phyloP scores from a whole-genome alignment of 2,113 vertebrate genomes.

The Hypocryptadius cinnamomeus region DNA sequence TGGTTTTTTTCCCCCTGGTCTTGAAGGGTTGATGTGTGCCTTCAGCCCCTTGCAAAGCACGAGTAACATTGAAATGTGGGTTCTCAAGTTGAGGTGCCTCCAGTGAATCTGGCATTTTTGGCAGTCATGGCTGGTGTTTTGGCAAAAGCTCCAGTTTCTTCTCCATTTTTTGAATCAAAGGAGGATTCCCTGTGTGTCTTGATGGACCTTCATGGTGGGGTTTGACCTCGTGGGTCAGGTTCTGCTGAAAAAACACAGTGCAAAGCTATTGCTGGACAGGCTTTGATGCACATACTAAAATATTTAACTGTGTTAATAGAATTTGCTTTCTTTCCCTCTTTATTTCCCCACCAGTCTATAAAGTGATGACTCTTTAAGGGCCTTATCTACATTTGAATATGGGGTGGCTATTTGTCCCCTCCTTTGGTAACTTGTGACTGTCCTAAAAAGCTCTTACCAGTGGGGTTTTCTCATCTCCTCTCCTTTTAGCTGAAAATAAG shows the following conservation, averaged over 20 bases:
- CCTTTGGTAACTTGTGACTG: not conserved
- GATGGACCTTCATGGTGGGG: rapidly evolving
- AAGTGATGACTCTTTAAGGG: not conserved
- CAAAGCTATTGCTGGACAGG: not conserved
- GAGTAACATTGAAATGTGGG: not conserved
- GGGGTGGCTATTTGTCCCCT: not conserved
- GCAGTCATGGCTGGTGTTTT: rapidly evolving
- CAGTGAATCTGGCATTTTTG: not conserved
- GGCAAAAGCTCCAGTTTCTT: not conserved
- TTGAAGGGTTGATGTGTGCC: rapidly evolving
- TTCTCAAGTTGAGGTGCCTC: not conserved
- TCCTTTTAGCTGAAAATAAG: not conserved
- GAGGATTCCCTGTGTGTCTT: not conserved
- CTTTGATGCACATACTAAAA: not conserved
- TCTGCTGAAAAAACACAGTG: not conserved
- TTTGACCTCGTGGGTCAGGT: not conserved
- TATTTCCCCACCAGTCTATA: not conserved
- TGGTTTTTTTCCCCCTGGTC: not conserved
- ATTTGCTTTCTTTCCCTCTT: not conserved
- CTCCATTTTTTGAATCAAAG: not conserved
- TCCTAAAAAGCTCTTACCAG: not conserved
- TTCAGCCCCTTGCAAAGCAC: not conserved
- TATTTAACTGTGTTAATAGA: not conserved
- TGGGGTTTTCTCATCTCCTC: not conserved
- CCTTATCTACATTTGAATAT: not conserved